Evolutionary conservation across 2,113 vertebrate species (phyloP).

Genomic region (Notarius lentiginosus): DNA sequence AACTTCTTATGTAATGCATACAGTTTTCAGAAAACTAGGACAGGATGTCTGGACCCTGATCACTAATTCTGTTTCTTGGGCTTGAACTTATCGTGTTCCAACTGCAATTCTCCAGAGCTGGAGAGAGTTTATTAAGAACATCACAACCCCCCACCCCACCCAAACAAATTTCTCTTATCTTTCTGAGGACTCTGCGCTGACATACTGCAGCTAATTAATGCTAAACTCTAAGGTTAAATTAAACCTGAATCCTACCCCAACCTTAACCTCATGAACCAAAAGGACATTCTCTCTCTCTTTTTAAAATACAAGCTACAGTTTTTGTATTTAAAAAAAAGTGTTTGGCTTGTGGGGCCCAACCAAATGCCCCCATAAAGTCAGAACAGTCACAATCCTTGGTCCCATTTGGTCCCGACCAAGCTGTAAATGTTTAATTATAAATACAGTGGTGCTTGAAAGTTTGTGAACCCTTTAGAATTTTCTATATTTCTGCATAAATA

Average conservation of each 20-base stretch:
- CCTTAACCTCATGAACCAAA: background rate
- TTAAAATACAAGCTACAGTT: too few relatives aligned
- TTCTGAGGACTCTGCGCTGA: background rate
- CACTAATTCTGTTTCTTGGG: constrained; percentile 28
- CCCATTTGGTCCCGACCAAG: background rate
- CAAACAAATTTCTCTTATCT: background rate
- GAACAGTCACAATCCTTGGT: background rate
- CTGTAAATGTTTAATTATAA: background rate
- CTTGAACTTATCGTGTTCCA: constrained; percentile 33
- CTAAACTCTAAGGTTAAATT: background rate
- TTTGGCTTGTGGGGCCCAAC: background rate
- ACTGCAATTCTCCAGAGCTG: constrained; percentile 19
- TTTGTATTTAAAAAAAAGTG: background rate
- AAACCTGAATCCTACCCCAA: too few relatives aligned
- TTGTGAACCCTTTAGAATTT: too few relatives aligned
- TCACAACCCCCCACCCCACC: background rate
- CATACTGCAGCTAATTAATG: background rate
- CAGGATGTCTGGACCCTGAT: constrained; percentile 24
- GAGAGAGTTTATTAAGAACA: constrained; percentile 33
- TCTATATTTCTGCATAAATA: too few relatives aligned
- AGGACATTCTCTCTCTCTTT: background rate
- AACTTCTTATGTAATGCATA: background rate
- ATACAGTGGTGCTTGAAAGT: background rate
- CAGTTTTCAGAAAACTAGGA: constrained; percentile 13
- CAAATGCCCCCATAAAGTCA: background rate